These are phyloP conservation scores for Polydrusus cervinus DNA, from an alignment of 2,888 invertebrate species.

Conservation along the genomic window DNA sequence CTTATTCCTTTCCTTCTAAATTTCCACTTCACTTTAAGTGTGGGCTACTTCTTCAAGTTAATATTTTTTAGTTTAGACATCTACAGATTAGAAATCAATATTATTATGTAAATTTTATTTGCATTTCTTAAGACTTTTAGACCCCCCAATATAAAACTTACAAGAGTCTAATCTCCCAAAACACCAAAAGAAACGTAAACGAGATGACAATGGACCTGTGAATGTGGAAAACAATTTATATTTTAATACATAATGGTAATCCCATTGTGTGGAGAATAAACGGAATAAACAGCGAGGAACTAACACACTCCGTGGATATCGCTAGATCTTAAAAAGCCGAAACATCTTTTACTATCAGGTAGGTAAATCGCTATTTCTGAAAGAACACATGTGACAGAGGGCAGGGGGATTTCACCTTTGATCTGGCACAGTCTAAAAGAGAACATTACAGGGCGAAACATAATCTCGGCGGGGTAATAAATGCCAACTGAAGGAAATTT, in stretches of 20 bases:
- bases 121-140: conserved; percentile 20
- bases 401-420: conserved; percentile 27
- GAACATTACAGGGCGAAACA: conserved; percentile 10
- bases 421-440: not conserved
- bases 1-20: too few species aligned
- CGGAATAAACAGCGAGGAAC: conserved; percentile 26
- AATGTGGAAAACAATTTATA: conserved; percentile 48
- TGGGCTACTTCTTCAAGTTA: too few species aligned
- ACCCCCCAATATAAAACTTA: conserved; percentile 11
- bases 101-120: not conserved
- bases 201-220: conserved; percentile 46
- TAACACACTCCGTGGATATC: conserved; percentile 37
- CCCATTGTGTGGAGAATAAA: conserved; percentile 48
- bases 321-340: conserved; percentile 40
- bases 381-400: conserved; percentile 27
- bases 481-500: too few species aligned
- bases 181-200: conserved; percentile 46
- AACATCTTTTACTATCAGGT: conserved; percentile 43
- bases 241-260: conserved; percentile 53
- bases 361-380: conserved; percentile 40
- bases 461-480: not conserved
- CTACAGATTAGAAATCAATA: conserved; percentile 6
- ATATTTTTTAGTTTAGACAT: too few species aligned
- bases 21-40: too few species aligned
- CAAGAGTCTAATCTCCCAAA: conserved; percentile 30